Percentiles rank a stretch among this genome's conserved stretches.
Evolutionary conservation across 2,113 vertebrate species (phyloP).

Genomic region (Chaetodon auriga): DNA sequence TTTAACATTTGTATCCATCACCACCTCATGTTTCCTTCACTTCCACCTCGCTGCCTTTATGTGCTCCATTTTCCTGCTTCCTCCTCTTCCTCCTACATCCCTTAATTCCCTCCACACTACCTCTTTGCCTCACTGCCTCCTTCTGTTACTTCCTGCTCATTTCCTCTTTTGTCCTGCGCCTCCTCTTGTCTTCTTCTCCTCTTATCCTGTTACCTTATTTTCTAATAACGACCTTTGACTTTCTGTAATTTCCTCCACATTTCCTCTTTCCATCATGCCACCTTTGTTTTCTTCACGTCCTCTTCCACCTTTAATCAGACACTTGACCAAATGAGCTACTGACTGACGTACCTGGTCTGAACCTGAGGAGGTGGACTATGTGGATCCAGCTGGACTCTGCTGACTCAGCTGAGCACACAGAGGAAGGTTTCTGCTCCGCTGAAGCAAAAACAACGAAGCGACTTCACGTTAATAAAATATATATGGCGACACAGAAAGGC

Average conservation of each 20-base stretch:
- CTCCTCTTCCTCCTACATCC: background rate
- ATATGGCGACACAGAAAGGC: background rate
- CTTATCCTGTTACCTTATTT: no score
- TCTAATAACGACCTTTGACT: no score
- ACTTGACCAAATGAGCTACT: background rate
- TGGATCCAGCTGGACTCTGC: background rate
- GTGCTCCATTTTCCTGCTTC: background rate
- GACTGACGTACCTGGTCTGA: background rate
- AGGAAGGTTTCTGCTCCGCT: conserved; percentile 9
- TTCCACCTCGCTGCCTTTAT: background rate
- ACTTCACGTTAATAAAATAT: conserved; percentile 14
- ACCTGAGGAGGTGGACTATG: background rate
- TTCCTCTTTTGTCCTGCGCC: no score
- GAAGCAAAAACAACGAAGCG: conserved; percentile 1
- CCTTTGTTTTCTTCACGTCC: background rate
- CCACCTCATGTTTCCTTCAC: background rate
- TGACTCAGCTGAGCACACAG: conserved; percentile 11
- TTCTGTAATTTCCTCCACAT: no score
- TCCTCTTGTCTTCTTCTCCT: no score
- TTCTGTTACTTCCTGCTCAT: background rate
- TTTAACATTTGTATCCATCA: background rate
- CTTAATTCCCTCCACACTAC: background rate
- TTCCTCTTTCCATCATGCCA: no score
- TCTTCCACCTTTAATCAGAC: background rate
- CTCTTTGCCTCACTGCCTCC: background rate